Conservation (phyloP, 2,888 invertebrate genomes). For the Epirrhoe tristata region DNA sequence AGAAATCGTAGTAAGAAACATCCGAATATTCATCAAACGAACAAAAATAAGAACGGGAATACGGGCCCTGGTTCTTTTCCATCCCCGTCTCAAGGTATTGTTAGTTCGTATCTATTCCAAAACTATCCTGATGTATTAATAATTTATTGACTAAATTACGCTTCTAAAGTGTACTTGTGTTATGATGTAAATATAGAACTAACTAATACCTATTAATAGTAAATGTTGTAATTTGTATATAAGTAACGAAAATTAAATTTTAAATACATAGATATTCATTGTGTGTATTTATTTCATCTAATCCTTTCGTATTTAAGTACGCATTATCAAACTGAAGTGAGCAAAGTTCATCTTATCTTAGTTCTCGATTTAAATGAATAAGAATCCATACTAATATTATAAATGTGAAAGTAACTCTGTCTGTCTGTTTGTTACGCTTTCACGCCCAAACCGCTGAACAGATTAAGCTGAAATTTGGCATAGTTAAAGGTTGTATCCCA, state of each 20-base stretch:
- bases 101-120: slow-evolving; percentile 72
- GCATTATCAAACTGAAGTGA: too few species aligned
- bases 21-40: too few species aligned
- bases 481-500: too few species aligned
- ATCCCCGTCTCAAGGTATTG: slow-evolving; percentile 64
- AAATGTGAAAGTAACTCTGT: too few species aligned
- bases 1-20: too few species aligned
- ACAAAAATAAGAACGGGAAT: too few species aligned
- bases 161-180: slow-evolving; percentile 83
- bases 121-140: slow-evolving; percentile 74
- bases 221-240: slow-evolving; percentile 86
- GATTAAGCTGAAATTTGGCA: too few species aligned
- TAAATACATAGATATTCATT: slow-evolving; percentile 84
- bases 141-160: slow-evolving; percentile 80
- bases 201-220: slow-evolving; percentile 84
- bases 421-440: too few species aligned
- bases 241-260: slow-evolving; percentile 85
- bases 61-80: slow-evolving; percentile 9
- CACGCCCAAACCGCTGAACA: too few species aligned
- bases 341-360: too few species aligned
- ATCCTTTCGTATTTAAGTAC: slow-evolving; percentile 12
- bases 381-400: too few species aligned
- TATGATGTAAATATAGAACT: slow-evolving; percentile 84
- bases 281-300: slow-evolving; percentile 68
- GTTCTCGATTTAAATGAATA: too few species aligned